These are phyloP conservation scores for Rhinophrynus dorsalis DNA, from an alignment of 2,797 vertebrate genomes.

Conservation along the genomic window DNA sequence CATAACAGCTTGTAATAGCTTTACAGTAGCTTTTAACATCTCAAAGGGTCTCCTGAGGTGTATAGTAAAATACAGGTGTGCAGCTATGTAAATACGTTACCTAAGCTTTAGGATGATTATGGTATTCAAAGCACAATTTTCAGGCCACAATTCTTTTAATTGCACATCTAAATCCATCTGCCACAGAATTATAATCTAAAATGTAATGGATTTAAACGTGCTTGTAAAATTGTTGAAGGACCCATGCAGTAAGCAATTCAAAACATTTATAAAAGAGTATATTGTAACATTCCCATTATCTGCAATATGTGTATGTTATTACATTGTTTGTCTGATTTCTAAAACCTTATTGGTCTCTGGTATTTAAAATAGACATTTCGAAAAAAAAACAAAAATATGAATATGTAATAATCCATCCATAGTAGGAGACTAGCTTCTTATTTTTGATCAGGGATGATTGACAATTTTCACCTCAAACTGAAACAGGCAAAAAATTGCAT, in stretches of 20 bases:
- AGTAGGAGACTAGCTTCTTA: too few relatives aligned
- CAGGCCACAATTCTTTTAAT: conserved; percentile 15
- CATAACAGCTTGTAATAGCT: background rate
- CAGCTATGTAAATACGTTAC: conserved; percentile 7
- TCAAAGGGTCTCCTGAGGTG: background rate
- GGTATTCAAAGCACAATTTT: conserved; percentile 21
- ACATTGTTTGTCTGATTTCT: too few relatives aligned
- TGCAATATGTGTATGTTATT: too few relatives aligned
- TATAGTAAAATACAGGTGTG: conserved; percentile 18
- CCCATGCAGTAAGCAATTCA: background rate
- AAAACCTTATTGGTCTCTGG: too few relatives aligned
- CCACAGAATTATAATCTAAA: conserved; percentile 1
- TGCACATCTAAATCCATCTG: conserved; percentile 17
- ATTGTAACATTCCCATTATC: too few relatives aligned
- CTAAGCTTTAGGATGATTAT: conserved; percentile 19
- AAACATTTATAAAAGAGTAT: conserved; percentile 15
- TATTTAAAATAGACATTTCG: too few relatives aligned
- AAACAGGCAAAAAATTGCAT: too few relatives aligned
- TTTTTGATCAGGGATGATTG: too few relatives aligned
- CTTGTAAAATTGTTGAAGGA: background rate
- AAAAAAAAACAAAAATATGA: too few relatives aligned
- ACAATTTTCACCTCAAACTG: too few relatives aligned
- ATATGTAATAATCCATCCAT: too few relatives aligned
- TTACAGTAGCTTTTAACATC: background rate
- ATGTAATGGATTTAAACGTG: conserved; percentile 4